phyloP scores from a whole-genome alignment of 2,113 vertebrate genomes.

The Dolichallabes microphthalmus region DNA sequence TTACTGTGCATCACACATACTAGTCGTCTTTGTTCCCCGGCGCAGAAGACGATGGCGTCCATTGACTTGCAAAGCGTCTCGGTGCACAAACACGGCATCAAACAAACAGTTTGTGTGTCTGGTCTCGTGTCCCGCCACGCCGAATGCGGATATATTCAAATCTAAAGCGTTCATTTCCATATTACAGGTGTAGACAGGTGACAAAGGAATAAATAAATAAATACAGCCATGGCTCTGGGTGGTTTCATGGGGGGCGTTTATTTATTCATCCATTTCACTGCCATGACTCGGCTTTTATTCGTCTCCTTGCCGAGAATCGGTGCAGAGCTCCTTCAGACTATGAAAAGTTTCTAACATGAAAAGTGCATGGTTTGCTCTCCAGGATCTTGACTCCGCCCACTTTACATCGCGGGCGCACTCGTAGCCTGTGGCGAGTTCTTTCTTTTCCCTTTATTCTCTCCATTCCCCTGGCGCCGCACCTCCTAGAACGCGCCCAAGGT shows the following conservation, averaged over 20 bases:
- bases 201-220: neutral
- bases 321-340: too few relatives aligned
- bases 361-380: neutral
- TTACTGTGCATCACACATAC: neutral
- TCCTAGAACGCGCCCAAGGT: conserved; percentile 60
- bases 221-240: neutral
- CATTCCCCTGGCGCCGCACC: conserved; percentile 47
- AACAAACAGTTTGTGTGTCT: neutral
- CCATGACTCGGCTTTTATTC: too few relatives aligned
- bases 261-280: neutral
- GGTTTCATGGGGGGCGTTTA: neutral
- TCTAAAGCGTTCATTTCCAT: neutral
- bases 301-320: too few relatives aligned
- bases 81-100: neutral
- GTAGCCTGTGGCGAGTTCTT: neutral
- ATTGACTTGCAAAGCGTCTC: conserved; percentile 5
- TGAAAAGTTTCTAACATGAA: too few relatives aligned
- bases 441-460: neutral
- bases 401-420: neutral
- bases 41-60: neutral
- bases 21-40: neutral
- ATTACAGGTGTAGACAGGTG: too few relatives aligned
- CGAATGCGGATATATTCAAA: neutral
- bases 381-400: neutral
- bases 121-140: too few relatives aligned